phyloP scores from a whole-genome alignment of 2,113 vertebrate species.

The Leptodactylus fuscus region DNA sequence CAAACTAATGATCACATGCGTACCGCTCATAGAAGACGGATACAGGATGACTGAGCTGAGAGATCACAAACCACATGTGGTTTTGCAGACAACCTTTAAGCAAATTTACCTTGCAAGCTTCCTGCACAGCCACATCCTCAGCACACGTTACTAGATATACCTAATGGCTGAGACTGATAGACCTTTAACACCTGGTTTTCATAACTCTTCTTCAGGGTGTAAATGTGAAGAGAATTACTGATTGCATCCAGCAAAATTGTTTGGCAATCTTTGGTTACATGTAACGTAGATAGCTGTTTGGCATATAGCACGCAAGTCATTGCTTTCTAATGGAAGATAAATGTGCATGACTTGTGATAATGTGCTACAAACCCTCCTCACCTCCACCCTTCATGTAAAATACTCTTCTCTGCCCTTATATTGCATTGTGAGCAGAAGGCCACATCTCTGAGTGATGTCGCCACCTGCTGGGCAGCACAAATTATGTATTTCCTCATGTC shows the following conservation, averaged over 20 bases:
- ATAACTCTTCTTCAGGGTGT: too few species aligned
- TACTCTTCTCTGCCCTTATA: background rate
- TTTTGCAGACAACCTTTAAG: constrained; percentile 9
- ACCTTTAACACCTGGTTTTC: background rate
- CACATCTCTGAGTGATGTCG: background rate
- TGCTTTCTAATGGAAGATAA: too few species aligned
- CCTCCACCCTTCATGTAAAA: background rate
- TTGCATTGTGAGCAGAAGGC: background rate
- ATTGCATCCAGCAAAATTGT: too few species aligned
- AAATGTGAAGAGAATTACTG: too few species aligned
- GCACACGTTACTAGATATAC: background rate
- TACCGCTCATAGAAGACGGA: background rate
- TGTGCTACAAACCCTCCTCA: background rate
- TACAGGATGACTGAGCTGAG: background rate
- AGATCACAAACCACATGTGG: constrained; percentile 5
- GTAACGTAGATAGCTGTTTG: too few species aligned
- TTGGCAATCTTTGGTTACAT: too few species aligned
- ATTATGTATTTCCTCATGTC: background rate
- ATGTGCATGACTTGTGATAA: background rate
- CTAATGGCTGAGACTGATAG: background rate
- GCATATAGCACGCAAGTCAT: too few species aligned
- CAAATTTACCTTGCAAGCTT: background rate
- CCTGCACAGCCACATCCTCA: background rate
- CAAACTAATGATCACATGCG: too few species aligned
- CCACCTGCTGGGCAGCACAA: background rate